Base-by-base conservation (phyloP, 2,888 invertebrate genomes). In the Morpho deidamia region DNA sequence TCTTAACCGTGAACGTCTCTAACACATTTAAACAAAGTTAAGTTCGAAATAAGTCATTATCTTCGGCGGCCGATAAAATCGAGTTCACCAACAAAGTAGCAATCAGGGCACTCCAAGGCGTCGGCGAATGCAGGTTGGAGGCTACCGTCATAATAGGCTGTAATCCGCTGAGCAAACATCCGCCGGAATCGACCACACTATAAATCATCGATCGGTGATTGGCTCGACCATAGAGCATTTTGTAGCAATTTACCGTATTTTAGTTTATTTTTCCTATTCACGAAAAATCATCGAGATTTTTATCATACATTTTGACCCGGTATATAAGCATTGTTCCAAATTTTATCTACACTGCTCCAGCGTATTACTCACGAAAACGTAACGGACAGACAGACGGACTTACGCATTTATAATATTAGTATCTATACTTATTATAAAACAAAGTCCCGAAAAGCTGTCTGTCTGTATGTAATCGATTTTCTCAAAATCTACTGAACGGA, bases 101-200 rank as follows among this genome's bases (percentile, higher is more conserved):
- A 48, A 48, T 48, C 48, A 48, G 12, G 33, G 40, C 48, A 34
- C 23, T 40, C 35, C 40, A 40, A 48, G 48, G 48, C 48, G 48
- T 48, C 34, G 63, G 65, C 65, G 67, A 23, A 23, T 59, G 55
- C 55, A 53, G 55, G 61, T 53, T 48, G 41, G 61, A 60, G 61
- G 72, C 83, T 81, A 80, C 85, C 83, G 78, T 72, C 78, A 73
- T 76, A 76, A 80, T 71, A 66, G 69, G 66, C 69, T 61, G 70
- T 80, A 84, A 84, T 84, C 87, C 86, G 84, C 84, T 87, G 81
- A 83, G 82, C 84, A 84, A 84, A 87, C 85, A 87, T 87, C 87
- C 88, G 85, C 70, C 74, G 75, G 72, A 70, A 71, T 69, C 50
- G 64, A 70, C 40, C 67, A 62, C 67, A 69, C 74, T 71, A 81